Base-by-base conservation (phyloP, 2,113 vertebrate species). In the Saccopteryx bilineata region DNA sequence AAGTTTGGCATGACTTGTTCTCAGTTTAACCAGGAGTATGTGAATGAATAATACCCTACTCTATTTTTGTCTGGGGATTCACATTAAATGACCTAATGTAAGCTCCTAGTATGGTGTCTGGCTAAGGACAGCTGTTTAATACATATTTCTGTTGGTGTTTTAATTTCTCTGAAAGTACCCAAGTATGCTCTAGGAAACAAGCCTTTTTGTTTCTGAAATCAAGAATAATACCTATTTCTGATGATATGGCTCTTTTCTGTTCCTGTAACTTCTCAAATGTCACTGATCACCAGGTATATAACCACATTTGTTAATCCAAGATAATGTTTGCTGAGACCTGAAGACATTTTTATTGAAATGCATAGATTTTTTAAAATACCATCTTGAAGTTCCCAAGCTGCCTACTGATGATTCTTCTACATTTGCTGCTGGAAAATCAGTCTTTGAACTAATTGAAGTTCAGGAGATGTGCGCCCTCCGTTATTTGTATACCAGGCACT, bases 171-270 rank as follows among this genome's bases (percentile, higher is more conserved):
- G 10, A 76, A 26, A 87, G 60, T 28, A 72, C 75, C 39, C 56
- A n/a, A 7, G 88, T 89, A 80, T 46, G 87, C 31, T 60, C 26
- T 56, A 75, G 58, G 46, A 93, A 61, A 78, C 63, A 90, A 87
- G 28, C 33, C 23, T 80, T 83, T 87, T 91, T 93, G 58, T 91
- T 95, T 84, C 65, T 79, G 39, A 90, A 82, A 90, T 60, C 83
- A 74, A 12, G 46, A 80, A 24, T 87, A 79, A 23, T 76, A 74
- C 84, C 72, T 69, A 9, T 50, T 21, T 87, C 69, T 68, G 52
- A 87, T 63, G n/a, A 28, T 60, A 39, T 48, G 46, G 76, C n/a
- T 31, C 19, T 90, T 88, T 93, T 84, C 81, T 86, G 19, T 90
- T 39, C 39, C 56, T 69, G 7, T 2, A 23, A 48, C 61, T 90